A percentile compares a stretch with the other conserved stretches of the same genome.
phyloP scores from a whole-genome alignment of 2,888 invertebrate genomes.

The Ariolimax columbianus region DNA sequence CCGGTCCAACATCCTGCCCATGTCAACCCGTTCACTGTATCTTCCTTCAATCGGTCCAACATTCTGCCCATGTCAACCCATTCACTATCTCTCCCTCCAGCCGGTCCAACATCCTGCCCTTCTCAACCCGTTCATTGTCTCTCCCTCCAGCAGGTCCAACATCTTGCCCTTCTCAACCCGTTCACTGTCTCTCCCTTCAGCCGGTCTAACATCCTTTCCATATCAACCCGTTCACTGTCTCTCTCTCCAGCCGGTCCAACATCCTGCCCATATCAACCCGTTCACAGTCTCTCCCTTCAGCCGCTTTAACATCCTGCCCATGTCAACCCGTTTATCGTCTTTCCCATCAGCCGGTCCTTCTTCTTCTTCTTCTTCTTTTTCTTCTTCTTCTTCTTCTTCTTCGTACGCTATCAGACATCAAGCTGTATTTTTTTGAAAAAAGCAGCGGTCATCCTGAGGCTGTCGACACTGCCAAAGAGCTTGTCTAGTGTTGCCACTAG shows the following conservation, averaged over 20 bases:
- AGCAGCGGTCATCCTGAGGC: too few relatives aligned
- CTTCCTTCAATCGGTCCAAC: background rate
- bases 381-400: too few relatives aligned
- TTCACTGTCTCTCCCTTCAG: background rate
- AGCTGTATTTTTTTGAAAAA: too few relatives aligned
- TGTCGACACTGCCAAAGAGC: too few relatives aligned
- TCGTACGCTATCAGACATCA: too few relatives aligned
- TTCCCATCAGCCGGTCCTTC: background rate
- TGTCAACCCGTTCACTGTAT: conserved; percentile 8
- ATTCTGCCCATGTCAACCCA: background rate
- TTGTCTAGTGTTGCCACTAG: too few relatives aligned
- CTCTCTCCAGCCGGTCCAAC: conserved; percentile 9
- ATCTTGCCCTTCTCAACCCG: background rate
- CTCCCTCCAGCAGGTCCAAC: background rate
- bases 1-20: conserved; percentile 3
- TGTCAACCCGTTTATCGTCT: background rate
- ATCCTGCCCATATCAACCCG: conserved; percentile 13
- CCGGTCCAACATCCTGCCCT: background rate
- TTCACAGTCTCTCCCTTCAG: conserved; percentile 3
- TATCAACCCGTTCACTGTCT: conserved; percentile 3
- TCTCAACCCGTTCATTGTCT: background rate
- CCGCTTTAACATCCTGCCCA: background rate
- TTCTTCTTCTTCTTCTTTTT: conserved; percentile 1
- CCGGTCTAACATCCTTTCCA: background rate
- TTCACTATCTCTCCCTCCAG: background rate